Evolutionary conservation across 2,113 vertebrate species (phyloP), one percentile per base, ranked within the genome.

Genomic region (Zootoca vivipara): DNA sequence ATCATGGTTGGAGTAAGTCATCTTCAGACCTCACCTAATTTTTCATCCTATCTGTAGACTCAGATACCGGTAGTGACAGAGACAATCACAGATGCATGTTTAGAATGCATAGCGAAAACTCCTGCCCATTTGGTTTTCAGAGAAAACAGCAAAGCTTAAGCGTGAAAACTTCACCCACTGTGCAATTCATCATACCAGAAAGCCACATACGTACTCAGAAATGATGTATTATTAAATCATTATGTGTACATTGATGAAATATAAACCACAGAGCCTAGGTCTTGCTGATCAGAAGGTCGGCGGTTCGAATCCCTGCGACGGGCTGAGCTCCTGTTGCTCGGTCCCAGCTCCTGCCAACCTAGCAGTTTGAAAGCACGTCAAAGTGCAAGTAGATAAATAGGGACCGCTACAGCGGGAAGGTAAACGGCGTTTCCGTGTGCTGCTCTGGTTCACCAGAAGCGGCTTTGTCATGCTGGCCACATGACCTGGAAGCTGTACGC

Each of bases 71-170:
- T n/a, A 73, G 58, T 72, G 33, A 9, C 22, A 78, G 20, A n/a
- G 56, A 62, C 40, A 77, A 78, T 89, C 40, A 81, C 10, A 80
- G 15, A 79, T 26, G 9, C 3, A 83, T 33, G 83, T 64, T 80
- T 28, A 87, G 82, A 86, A 89, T 56, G 69, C 26, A 0, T 46
- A 86, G 86, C 75, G 83, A 5, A 38, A 85, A 56, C 74, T 88
- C 67, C 85, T 26, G 2, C 46, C 85, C 26, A 82, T 87, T 56
- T 58, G 13, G 1, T 3, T 87, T 91, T 70, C 83, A 64, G 64
- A 40, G 88, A 64, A 65, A 77, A 86, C 1, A 13, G 3, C 52
- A 70, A 33, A 65, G 42, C 16, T 22, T 42, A 40, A 69, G 12
- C 15, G 67, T 46, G 9, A 87, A 22, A 84, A 85, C 46, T 85